Evolutionary conservation across 2,113 vertebrate genomes (phyloP), one percentile per base, ranked within the genome.

Genomic region (Coryphaenoides rupestris): DNA sequence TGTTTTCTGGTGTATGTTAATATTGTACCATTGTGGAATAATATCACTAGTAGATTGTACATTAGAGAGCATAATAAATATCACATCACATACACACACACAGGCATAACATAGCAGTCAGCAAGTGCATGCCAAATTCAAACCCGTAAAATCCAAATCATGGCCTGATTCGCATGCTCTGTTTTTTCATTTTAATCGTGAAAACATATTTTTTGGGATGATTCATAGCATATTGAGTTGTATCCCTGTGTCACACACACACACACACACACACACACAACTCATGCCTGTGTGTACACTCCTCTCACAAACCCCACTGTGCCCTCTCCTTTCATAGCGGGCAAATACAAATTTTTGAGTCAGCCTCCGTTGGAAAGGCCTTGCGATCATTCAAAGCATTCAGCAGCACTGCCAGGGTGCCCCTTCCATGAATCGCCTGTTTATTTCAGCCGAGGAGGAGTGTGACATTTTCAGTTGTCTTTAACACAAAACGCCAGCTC

Each of bases 371-470:
- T 81, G 73, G 71, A 7, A 17, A 45, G 46, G 47, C 33, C 66
- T 75, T n/a, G n/a, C n/a, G n/a, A n/a, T n/a, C n/a, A n/a, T n/a
- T n/a, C n/a, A n/a, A n/a, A n/a, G n/a, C n/a, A n/a, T n/a, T n/a
- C n/a, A n/a, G 77, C 70, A 70, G 73, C 71, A 66, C 65, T 63
- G 61, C 60, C 55, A 61, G 72, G 69, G 63, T 70, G 49, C 58
- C 74, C 60, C 68, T 40, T 82, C 75, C 88, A 88, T 88, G 79
- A 75, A 21, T 4, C 74, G 76, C 73, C 84, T 89, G 85, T 89
- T 86, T 80, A 52, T 85, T 87, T 88, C 65, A 81, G 19, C 55
- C n/a, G n/a, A n/a, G 66, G 47, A 46, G 52, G 64, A 82, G 65
- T 77, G 69, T 73, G 79, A 79, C 79, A 81, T 87, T 73, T 83